phyloP scores from a whole-genome alignment of 1,140 invertebrate species.

The Atta colombica region DNA sequence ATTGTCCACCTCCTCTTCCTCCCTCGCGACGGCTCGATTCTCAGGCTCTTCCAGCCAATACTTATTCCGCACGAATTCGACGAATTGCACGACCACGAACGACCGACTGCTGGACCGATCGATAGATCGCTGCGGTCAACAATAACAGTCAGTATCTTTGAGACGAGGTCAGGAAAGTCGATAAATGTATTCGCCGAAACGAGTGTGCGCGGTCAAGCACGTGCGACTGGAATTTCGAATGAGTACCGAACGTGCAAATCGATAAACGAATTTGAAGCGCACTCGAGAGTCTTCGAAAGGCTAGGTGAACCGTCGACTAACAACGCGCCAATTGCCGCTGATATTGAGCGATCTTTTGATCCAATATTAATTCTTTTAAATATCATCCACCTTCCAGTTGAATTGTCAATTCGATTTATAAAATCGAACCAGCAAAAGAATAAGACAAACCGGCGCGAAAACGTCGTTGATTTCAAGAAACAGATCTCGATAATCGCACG shows the following conservation, averaged over 20 bases:
- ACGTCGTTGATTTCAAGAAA: constrained; percentile 4
- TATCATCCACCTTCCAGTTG: not conserved
- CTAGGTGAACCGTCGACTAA: constrained; percentile 7
- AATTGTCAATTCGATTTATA: constrained; percentile 22
- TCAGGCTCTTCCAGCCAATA: not conserved
- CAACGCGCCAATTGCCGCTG: not conserved
- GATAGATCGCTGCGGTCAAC: constrained; percentile 24
- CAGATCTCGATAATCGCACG: constrained; percentile 18
- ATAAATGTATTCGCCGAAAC: constrained; percentile 25
- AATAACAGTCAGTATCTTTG: not conserved
- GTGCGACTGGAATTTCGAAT: constrained; percentile 50
- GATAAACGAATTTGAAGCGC: constrained; percentile 30
- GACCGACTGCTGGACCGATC: constrained; percentile 1
- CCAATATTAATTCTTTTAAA: constrained; percentile 36
- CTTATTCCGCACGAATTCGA: not conserved
- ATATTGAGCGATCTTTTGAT: constrained; percentile 4
- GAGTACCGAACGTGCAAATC: constrained; percentile 34
- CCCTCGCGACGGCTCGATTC: not conserved
- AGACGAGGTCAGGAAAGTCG: not conserved
- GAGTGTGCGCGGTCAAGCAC: constrained; percentile 16
- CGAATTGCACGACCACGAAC: constrained; percentile 3
- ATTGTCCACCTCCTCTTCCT: constrained; percentile 12
- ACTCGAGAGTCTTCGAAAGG: constrained; percentile 14
- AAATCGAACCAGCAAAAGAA: constrained; percentile 4
- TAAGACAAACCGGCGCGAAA: not conserved